phyloP scores from a whole-genome alignment of 2,113 vertebrate species.

The Ophthalmolycus amberensis region DNA sequence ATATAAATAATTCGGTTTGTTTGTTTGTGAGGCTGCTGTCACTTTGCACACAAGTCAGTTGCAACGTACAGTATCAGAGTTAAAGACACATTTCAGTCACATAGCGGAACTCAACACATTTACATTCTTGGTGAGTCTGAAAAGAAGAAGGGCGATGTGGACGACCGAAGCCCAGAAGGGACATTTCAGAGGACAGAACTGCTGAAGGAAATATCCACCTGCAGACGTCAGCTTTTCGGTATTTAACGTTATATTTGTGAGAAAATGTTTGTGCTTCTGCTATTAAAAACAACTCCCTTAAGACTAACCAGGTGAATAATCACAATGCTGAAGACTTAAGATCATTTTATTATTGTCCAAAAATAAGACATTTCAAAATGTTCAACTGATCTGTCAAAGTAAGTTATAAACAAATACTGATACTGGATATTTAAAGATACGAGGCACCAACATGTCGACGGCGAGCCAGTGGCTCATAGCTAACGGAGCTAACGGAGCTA shows the following conservation, averaged over 20 bases:
- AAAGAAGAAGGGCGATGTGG: background rate
- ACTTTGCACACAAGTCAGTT: background rate
- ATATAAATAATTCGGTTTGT: background rate
- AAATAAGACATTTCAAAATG: background rate
- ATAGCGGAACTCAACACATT: constrained; percentile 7
- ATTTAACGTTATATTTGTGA: background rate
- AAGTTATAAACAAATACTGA: background rate
- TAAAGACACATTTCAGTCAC: constrained; percentile 23
- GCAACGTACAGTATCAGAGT: constrained; percentile 17
- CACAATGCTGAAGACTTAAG: too few species aligned
- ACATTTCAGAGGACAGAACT: background rate
- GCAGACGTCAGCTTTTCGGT: background rate
- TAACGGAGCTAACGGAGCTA: too few species aligned
- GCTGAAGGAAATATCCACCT: constrained; percentile 30
- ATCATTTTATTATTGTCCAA: background rate
- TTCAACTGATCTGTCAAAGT: background rate
- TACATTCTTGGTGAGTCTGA: constrained; percentile 45
- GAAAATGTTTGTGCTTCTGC: background rate
- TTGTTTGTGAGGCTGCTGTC: constrained; percentile 14
- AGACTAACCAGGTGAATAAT: too few species aligned
- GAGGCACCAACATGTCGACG: too few species aligned
- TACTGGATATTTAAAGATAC: too few species aligned
- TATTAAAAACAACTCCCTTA: too few species aligned
- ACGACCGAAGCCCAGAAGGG: background rate
- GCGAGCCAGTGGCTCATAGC: too few species aligned